phyloP scores from a whole-genome alignment of 2,797 vertebrate genomes.

The Gymnodraco acuticeps region DNA sequence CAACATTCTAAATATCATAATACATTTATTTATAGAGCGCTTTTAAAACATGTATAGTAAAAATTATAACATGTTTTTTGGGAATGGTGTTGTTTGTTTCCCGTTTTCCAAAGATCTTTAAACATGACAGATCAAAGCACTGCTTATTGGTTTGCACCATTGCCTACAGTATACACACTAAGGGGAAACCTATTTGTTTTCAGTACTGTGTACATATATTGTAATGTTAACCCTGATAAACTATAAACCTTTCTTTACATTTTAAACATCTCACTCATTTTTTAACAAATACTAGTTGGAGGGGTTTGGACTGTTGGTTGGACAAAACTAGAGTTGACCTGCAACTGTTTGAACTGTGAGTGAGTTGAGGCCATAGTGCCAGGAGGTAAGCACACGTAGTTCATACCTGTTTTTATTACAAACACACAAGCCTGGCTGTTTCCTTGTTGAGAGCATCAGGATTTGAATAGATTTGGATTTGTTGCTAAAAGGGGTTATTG shows the following conservation, averaged over 20 bases:
- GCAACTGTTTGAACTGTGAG: conserved; percentile 2
- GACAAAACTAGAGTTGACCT: conserved; percentile 1
- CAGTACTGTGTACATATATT: not conserved
- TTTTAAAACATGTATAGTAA: too few species aligned
- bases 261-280: not conserved
- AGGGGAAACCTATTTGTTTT: not conserved
- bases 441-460: conserved; percentile 38
- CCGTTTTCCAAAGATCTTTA: not conserved
- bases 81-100: not conserved
- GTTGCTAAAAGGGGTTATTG: conserved; percentile 42
- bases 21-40: too few species aligned
- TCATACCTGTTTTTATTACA: conserved; percentile 5
- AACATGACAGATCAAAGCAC: not conserved
- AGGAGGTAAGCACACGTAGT: not conserved
- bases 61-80: too few species aligned
- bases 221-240: not conserved
- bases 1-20: not conserved
- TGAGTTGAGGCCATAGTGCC: not conserved
- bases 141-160: not conserved
- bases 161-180: not conserved
- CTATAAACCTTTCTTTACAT: not conserved
- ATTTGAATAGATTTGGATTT: conserved; percentile 40
- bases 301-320: not conserved
- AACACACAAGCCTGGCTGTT: not conserved
- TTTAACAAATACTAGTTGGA: not conserved